These are phyloP conservation scores for Meloidogyne chitwoodi DNA, from an alignment of 1,140 invertebrate genomes.

Conservation along the genomic window DNA sequence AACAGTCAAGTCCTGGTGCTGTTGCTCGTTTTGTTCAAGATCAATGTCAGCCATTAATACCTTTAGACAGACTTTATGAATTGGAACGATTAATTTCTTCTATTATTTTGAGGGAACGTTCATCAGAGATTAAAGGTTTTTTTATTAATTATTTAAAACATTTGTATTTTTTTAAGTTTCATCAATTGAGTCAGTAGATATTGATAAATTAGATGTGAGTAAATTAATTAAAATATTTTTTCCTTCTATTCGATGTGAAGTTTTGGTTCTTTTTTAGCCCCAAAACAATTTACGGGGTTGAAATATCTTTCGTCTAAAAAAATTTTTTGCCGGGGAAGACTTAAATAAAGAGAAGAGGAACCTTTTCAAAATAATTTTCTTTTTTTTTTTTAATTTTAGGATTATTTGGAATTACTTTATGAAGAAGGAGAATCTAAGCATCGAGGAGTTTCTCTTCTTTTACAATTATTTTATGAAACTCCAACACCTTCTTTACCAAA, in stretches of 20 bases:
- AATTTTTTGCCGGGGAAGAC: too few relatives aligned
- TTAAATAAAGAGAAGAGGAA: too few relatives aligned
- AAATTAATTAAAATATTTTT: background rate
- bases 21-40: slow-evolving; percentile 80
- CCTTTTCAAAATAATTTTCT: too few relatives aligned
- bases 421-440: slow-evolving; percentile 87
- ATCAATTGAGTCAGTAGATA: background rate
- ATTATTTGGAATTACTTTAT: slow-evolving; percentile 91
- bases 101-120: slow-evolving; percentile 75
- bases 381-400: slow-evolving; percentile 66
- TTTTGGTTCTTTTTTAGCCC: too few relatives aligned
- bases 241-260: too few relatives aligned
- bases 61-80: slow-evolving; percentile 75
- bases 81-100: slow-evolving; percentile 87
- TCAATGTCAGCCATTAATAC: slow-evolving; percentile 78
- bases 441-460: slow-evolving; percentile 76
- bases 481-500: slow-evolving; percentile 89
- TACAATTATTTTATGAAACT: slow-evolving; percentile 75
- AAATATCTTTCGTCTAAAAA: too few relatives aligned
- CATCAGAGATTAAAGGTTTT: slow-evolving; percentile 5
- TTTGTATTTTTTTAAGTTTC: background rate
- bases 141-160: background rate
- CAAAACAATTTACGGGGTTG: too few relatives aligned
- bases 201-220: background rate
- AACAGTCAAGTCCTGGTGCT: slow-evolving; percentile 73